A percentile compares a stretch with the other conserved stretches of the same genome.
Conservation (phyloP, 1,140 invertebrate genomes). For the Drosophila bifasciata region DNA sequence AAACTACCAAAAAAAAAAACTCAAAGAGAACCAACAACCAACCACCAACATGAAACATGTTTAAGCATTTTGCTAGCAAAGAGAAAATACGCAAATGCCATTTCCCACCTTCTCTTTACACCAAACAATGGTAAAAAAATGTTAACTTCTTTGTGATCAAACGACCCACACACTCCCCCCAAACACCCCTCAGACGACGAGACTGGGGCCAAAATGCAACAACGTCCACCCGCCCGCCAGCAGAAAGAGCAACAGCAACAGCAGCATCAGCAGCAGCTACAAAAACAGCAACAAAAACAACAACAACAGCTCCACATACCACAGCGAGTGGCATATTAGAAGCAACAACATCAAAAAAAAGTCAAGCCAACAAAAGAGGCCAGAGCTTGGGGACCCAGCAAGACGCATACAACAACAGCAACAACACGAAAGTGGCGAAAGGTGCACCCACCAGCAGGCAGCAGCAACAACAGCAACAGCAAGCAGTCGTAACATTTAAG, state of each 20-base stretch:
- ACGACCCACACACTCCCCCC: too few species aligned
- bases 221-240: conserved; percentile 29
- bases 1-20: conserved; percentile 9
- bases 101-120: conserved; percentile 14
- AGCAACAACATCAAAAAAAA: conserved; percentile 34
- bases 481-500: conserved; percentile 29
- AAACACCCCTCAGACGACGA: conserved; percentile 26
- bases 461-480: conserved; percentile 37
- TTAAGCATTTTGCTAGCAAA: conserved; percentile 17
- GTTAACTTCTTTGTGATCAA: conserved; percentile 7
- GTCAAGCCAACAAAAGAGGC: conserved; percentile 42
- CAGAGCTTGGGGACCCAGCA: conserved; percentile 37
- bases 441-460: conserved; percentile 69
- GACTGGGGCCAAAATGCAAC: conserved; percentile 73
- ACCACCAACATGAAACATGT: conserved; percentile 25
- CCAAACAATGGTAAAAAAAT: conserved; percentile 37
- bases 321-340: conserved; percentile 53
- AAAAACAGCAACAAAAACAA: conserved; percentile 20
- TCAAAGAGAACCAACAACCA: conserved; percentile 8
- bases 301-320: conserved; percentile 51
- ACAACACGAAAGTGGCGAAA: conserved; percentile 59
- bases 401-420: conserved; percentile 51
- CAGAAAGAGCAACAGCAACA: conserved; percentile 34
- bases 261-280: conserved; percentile 7
- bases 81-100: conserved; percentile 41